Evolutionary conservation across 2,888 invertebrate species (phyloP).

Genomic region (Drosophila prolongata): DNA sequence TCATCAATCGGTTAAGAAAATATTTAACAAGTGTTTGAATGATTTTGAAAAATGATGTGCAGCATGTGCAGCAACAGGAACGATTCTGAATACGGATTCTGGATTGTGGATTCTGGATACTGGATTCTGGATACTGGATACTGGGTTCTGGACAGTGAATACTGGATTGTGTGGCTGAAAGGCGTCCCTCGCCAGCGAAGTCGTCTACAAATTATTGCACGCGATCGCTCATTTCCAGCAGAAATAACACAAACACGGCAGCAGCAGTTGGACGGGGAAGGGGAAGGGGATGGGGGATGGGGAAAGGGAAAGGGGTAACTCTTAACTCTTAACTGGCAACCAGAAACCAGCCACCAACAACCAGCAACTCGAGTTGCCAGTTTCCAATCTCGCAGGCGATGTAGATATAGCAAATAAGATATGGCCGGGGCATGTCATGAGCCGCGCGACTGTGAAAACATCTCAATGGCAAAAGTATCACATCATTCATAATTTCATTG

Average conservation of each 20-base stretch:
- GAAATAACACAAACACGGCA: slow-evolving; percentile 73
- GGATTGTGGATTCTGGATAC: neutral
- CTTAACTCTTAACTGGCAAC: slow-evolving; percentile 11
- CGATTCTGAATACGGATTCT: slow-evolving; percentile 3
- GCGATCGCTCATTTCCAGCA: slow-evolving; percentile 79
- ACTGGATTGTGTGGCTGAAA: neutral
- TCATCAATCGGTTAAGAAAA: slow-evolving; percentile 82
- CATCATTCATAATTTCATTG: slow-evolving; percentile 82
- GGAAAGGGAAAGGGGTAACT: neutral
- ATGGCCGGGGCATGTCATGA: slow-evolving; percentile 77
- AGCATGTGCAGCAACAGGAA: slow-evolving; percentile 44
- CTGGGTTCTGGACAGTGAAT: neutral
- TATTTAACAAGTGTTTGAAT: slow-evolving; percentile 83
- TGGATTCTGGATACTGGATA: neutral
- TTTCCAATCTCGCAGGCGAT: slow-evolving; percentile 63
- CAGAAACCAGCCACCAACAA: slow-evolving; percentile 11
- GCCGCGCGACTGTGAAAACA: slow-evolving; percentile 80
- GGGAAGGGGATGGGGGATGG: neutral
- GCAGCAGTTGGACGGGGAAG: slow-evolving; percentile 40
- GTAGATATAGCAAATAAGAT: slow-evolving; percentile 78
- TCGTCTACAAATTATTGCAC: slow-evolving; percentile 75
- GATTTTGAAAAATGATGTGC: slow-evolving; percentile 83
- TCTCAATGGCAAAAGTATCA: slow-evolving; percentile 78
- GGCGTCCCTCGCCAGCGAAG: slow-evolving; percentile 28
- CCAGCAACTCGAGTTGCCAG: slow-evolving; percentile 51